Base-by-base conservation (phyloP, 2,888 invertebrate species). In the Pristionchus exspectatus region DNA sequence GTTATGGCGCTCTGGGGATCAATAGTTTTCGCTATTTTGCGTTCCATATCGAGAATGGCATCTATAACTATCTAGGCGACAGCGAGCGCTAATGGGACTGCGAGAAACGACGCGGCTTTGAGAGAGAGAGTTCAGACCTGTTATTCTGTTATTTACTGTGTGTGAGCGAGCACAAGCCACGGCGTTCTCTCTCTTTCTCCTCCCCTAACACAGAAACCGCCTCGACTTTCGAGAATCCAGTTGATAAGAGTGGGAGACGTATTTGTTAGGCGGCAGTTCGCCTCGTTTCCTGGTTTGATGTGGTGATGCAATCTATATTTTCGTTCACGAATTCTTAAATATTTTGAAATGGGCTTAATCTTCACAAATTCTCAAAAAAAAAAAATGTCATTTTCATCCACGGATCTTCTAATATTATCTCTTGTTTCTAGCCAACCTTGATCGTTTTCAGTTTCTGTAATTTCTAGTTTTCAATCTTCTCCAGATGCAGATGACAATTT, bases 91-190 rank as follows among this genome's bases (percentile, higher is more conserved):
- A 38, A 38, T 7, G n/a, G 66, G 66, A 66, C 38, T 24, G 21
- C 2, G 38, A 30, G 38, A 38, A 38, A n/a, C 69, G 38, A 18
- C 16, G 16, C 33, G 33, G 38, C 27, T 2, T 38, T 38, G 21
- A 38, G 38, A 3, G 24, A 54, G 50, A 44, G 50, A 81, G 50
- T 21, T 81, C 81, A 81, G 81, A 54, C 50, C 38, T 77, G 77
- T 72, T 50, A 50, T 72, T 18, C 74, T 81, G 81, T 81, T 81
- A 81, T 81, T 81, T 81, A 81, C 81, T 81, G 81, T 81, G 81
- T 81, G 77, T 77, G 77, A 14, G 21, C 9, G 21, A 50, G 38
- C 38, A 38, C 38, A n/a, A 27, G 50, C 74, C 81, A 33, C 1
- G 10, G 18, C 33, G 27, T 74, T 50, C 81, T 77, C 38, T 77